Base-by-base conservation (phyloP, 2,888 invertebrate species). In the Rapana venosa region DNA sequence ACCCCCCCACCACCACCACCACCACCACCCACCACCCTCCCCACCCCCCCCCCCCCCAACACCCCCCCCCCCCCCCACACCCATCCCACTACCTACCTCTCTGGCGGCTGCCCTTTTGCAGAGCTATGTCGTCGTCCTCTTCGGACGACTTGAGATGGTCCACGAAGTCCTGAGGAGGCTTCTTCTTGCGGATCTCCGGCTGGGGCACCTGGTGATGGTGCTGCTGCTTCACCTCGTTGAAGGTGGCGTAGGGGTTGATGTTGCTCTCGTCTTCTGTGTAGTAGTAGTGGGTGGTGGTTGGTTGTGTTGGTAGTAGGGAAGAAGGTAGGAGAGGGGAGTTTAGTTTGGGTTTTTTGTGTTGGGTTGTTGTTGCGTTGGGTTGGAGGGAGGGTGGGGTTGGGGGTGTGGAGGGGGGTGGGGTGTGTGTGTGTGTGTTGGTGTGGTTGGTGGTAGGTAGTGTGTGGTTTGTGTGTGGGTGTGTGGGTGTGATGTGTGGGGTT, bases 201-300 rank as follows among this genome's bases (percentile, higher is more conserved):
- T 86, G 85, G 35, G 87, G 35, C 32, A 86, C 87, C 86, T 61
- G 85, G 77, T 79, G 47, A 47, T 47, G 47, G 8, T 47, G 47
- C 61, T 35, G 87, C 36, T 81, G 90, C 84, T 94, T 94, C 87
- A 94, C 92, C 89, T 95, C 97, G 96, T 99, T 98, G 98, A 99
- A 99, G 81, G 99, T 99, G 17, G 99, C 99, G 96, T 99, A 99
- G 83, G 99, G 99, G 97, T 98, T 98, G 96, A 99, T 98, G 96
- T 99, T 98, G 96, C 98, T 98, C 96, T 99, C 94, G 66, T 95
- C 95, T 74, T 94, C 94, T 94, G 92, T 4, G 8, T 8, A 90
- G 30, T 66, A 89, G 47, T 2, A 47, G 70, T 36, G 61, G 0
- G 15, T 15, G 4, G 13, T 47, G 13, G 20, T 61, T n/a, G n/a